Percentiles rank a stretch among this genome's conserved stretches.
These are phyloP conservation scores for Aulostomus chinensis DNA, from an alignment of 2,797 vertebrate genomes.

Conservation along the genomic window DNA sequence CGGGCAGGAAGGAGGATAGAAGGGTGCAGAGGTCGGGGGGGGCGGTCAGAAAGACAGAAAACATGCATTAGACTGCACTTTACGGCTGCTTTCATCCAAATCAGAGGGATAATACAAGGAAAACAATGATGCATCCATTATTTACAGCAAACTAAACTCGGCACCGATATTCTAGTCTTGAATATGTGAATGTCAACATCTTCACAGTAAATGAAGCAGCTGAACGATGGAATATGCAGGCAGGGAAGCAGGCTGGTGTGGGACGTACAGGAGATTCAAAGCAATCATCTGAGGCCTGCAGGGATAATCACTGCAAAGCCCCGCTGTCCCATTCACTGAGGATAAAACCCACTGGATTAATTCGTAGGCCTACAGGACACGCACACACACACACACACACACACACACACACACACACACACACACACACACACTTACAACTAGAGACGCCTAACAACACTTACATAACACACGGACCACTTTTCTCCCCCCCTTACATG, in stretches of 20 bases:
- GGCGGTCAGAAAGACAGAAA: too few relatives aligned
- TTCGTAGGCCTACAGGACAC: constrained; percentile 75
- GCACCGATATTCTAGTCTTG: too few relatives aligned
- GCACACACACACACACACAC: constrained; percentile 44
- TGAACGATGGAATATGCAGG: constrained; percentile 5
- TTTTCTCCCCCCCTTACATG: constrained; percentile 34
- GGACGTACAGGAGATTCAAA: constrained; percentile 69
- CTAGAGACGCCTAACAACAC: constrained; percentile 47
- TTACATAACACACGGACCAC: constrained; percentile 67
- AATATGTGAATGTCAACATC: too few relatives aligned
- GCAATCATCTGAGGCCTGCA: constrained; percentile 80
- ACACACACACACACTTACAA: constrained; percentile 9
- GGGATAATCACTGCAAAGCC: constrained; percentile 81
- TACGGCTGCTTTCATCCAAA: too few relatives aligned
- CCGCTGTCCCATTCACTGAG: constrained; percentile 79
- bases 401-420: constrained; percentile 29
- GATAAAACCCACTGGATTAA: constrained; percentile 78
- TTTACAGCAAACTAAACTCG: too few relatives aligned
- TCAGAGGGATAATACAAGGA: too few relatives aligned
- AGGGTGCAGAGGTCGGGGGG: too few relatives aligned
- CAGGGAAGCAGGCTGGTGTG: constrained; percentile 32
- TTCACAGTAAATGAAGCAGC: too few relatives aligned
- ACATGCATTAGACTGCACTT: too few relatives aligned
- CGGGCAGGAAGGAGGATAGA: too few relatives aligned
- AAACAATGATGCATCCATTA: too few relatives aligned